Evolutionary conservation across 2,888 invertebrate genomes (phyloP), one percentile per base, ranked within the genome.

Genomic region (Rutpela maculata): DNA sequence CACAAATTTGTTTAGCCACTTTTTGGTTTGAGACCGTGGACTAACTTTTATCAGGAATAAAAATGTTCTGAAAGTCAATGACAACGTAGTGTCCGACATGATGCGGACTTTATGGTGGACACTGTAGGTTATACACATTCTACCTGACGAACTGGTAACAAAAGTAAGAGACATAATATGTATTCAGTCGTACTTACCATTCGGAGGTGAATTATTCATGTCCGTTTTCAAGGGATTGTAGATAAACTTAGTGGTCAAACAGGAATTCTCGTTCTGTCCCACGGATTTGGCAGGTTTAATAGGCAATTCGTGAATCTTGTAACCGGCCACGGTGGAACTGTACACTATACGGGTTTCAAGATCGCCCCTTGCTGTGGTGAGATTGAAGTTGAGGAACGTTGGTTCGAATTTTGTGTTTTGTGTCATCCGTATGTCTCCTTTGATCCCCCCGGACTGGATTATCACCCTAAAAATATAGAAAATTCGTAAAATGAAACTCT

Each of bases 391-490:
- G 0, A 95, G 90, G 91, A 95, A 95, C 0, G 97, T 97, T 0
- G 96, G 95, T 88, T 97, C 95, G 88, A 95, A 97, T 26, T 94
- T 95, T 0, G 96, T 96, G 43, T 94, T 93, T 89, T 98, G 98
- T 0, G 91, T 92, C 78, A 98, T 92, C 11, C 93, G 93, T 1
- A 98, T 91, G 70, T 94, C 93, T 0, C 98, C 98, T 85, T 93
- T 93, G 22, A 98, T 94, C 5, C 97, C 97, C 59, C 94, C 93
- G 74, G 94, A 92, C 89, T 95, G 94, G 31, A 96, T 92, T 12
- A 95, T 88, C 0, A 93, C 92, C 88, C 96, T 96, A 87, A 55
- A 71, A 78, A 68, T 35, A 11, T 26, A 26, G 22, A 26, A 4
- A 26, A 26, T 3, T 26, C 2, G 22, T 26, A 26, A 26, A 26